Evolutionary conservation across 2,888 invertebrate genomes (phyloP).

Genomic region (Hemicrepidius hirtus): DNA sequence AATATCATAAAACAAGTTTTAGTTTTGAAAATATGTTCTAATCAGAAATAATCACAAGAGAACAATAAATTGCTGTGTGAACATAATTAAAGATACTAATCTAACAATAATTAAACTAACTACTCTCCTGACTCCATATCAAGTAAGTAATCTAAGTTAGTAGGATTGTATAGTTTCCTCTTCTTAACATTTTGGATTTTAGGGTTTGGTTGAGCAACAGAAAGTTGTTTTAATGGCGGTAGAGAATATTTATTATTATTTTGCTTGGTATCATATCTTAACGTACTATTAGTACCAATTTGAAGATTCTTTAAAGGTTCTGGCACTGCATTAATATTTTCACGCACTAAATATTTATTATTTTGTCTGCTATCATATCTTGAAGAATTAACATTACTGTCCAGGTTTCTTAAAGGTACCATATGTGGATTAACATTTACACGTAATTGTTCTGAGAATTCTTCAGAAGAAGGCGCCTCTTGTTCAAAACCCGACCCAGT

Average conservation of each 20-base stretch:
- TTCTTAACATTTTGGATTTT: constrained; percentile 33
- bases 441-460: not conserved
- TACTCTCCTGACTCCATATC: not conserved
- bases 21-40: too few species aligned
- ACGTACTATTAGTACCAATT: too few species aligned
- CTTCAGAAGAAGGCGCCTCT: not conserved
- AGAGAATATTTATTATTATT: constrained; percentile 2
- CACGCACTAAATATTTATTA: not conserved
- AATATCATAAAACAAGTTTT: too few species aligned
- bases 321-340: not conserved
- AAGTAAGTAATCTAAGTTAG: constrained; percentile 38
- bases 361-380: not conserved
- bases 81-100: too few species aligned
- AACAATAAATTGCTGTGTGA: too few species aligned
- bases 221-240: constrained; percentile 21
- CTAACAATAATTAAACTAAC: too few species aligned
- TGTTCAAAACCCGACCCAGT: too few species aligned
- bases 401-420: not conserved
- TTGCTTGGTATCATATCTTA: not conserved
- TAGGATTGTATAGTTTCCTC: constrained; percentile 44
- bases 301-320: not conserved
- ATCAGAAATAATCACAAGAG: too few species aligned
- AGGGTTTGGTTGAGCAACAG: not conserved
- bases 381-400: not conserved
- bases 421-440: not conserved